These are phyloP conservation scores for Zingel zingel DNA, from an alignment of 2,113 vertebrate genomes.

Conservation along the genomic window DNA sequence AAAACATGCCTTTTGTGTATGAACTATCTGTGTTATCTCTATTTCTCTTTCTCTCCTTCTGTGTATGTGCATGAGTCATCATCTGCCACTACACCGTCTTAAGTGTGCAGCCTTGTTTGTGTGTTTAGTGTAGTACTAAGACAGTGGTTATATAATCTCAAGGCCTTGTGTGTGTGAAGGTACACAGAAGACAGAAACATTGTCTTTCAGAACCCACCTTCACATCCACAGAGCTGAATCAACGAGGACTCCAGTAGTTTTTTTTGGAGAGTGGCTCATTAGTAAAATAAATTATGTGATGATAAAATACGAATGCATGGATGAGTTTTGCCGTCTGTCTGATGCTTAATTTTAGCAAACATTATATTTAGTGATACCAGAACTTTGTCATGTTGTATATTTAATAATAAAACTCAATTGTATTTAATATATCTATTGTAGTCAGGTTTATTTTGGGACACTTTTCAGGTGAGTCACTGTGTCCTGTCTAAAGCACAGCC, in stretches of 20 bases:
- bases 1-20: slow-evolving; percentile 47
- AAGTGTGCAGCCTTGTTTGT: background rate
- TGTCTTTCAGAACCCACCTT: background rate
- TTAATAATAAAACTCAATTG: background rate
- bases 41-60: background rate
- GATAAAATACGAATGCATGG: background rate
- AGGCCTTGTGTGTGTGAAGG: background rate
- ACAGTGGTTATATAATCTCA: slow-evolving; percentile 5
- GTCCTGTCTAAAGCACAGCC: background rate
- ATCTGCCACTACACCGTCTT: background rate
- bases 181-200: background rate
- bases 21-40: background rate
- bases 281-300: background rate
- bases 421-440: background rate
- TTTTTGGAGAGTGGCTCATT: background rate
- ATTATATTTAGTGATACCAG: background rate
- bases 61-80: slow-evolving; percentile 10
- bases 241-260: background rate
- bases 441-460: slow-evolving; percentile 23
- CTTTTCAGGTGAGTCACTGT: slow-evolving; percentile 11
- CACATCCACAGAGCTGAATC: background rate
- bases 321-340: background rate
- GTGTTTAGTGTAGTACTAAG: background rate
- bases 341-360: slow-evolving; percentile 27
- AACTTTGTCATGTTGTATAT: background rate